Evolutionary conservation across 2,797 vertebrate species (phyloP), one percentile per base, ranked within the genome.

Genomic region (Clarias pachynema): DNA sequence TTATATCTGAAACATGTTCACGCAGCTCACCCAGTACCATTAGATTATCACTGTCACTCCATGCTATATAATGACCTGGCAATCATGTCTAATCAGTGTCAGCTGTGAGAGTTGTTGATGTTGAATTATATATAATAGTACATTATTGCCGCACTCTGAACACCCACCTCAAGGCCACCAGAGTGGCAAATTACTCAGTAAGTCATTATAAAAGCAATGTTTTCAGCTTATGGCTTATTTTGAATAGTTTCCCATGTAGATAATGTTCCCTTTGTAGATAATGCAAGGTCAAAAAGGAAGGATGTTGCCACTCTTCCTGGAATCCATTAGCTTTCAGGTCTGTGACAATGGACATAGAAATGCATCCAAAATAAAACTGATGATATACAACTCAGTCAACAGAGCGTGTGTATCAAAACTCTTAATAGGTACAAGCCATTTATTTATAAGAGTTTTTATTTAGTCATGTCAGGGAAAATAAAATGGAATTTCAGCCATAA

Each of bases 261-360:
- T 82, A 72, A 60, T 86, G 59, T 59, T 65, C 40, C 79, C 65
- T 3, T 10, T 78, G 24, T 63, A 85, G 83, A 77, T 80, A 87
- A 84, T 31, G 56, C 85, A 88, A 89, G 82, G 87, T 84, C 89
- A 85, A 16, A 85, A 77, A 73, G 81, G 80, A 62, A 40, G 68
- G 49, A 81, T 85, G 63, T 56, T 31, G 34, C 29, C 20, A 34
- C 53, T 75, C 79, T 69, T 81, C 59, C 40, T 79, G 60, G 80
- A 86, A 84, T 78, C 72, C 77, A 89, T 88, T 87, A 82, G 79
- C 79, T 85, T 88, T 88, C 26, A 77, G 62, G 84, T 82, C 78
- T 72, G 16, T 62, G 80, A 57, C 14, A 81, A 65, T 31, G 49
- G 34, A 72, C 56, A 44, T 66, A 84, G 83, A 75, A 60, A 86